Evolutionary conservation across 2,888 invertebrate genomes (phyloP).

Genomic region (Pyrrhia umbra): DNA sequence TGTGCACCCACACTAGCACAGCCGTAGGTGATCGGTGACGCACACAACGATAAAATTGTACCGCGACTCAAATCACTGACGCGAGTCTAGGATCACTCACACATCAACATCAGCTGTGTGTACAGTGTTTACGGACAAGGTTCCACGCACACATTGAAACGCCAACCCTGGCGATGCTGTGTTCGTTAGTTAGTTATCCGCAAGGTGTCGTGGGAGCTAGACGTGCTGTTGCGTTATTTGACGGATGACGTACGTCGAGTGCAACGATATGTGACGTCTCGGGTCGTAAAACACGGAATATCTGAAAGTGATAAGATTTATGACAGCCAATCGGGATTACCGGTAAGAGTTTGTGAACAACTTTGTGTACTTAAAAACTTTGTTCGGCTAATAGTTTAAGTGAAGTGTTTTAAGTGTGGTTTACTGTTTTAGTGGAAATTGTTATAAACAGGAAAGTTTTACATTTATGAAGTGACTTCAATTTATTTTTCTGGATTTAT

Average conservation of each 20-base stretch:
- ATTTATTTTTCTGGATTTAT: constrained; percentile 53
- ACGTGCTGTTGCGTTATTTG: constrained; percentile 49
- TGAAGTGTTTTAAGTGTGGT: constrained; percentile 61
- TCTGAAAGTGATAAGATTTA: constrained; percentile 62
- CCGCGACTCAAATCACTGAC: constrained; percentile 75
- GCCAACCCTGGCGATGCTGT: constrained; percentile 79
- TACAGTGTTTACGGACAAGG: constrained; percentile 63
- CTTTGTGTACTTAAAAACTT: constrained; percentile 62
- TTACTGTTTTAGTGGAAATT: constrained; percentile 60
- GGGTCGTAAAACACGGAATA: constrained; percentile 52
- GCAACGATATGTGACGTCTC: constrained; percentile 60
- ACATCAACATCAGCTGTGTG: constrained; percentile 61
- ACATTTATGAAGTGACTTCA: constrained; percentile 41
- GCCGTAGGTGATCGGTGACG: constrained; percentile 75
- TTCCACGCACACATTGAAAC: constrained; percentile 73
- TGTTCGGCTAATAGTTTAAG: constrained; percentile 58
- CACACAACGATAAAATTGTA: constrained; percentile 69
- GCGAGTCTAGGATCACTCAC: constrained; percentile 75
- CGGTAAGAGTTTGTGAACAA: constrained; percentile 58
- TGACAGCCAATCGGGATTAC: constrained; percentile 45
- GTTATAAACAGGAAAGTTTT: constrained; percentile 57
- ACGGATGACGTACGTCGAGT: constrained; percentile 47
- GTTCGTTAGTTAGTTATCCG: constrained; percentile 76
- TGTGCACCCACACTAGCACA: constrained; percentile 71
- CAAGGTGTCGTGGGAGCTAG: constrained; percentile 61